Evolutionary conservation across 1,140 invertebrate genomes (phyloP).

Genomic region (Drosophila novamexicana): DNA sequence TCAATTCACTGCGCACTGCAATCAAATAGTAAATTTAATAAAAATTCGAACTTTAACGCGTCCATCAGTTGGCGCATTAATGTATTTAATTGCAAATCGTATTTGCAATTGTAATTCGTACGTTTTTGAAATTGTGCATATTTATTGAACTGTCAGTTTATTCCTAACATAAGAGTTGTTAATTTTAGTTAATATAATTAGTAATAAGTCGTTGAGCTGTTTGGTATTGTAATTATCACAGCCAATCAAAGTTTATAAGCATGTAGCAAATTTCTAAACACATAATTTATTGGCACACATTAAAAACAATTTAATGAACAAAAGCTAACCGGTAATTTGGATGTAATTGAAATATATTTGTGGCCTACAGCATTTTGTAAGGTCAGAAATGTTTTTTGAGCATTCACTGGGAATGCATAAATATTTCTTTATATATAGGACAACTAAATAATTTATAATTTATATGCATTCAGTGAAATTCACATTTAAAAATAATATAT

Average conservation of each 20-base stretch:
- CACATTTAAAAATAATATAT: too few species aligned
- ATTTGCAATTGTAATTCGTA: conserved; percentile 35
- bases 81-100: conserved; percentile 56
- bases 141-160: conserved; percentile 37
- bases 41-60: conserved; percentile 39
- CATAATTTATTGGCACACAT: not conserved
- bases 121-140: conserved; percentile 22
- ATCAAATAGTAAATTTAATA: conserved; percentile 55
- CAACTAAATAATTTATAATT: too few species aligned
- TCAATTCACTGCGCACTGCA: conserved; percentile 30
- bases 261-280: not conserved
- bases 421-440: too few species aligned
- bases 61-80: conserved; percentile 51
- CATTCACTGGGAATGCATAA: too few species aligned
- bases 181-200: conserved; percentile 5
- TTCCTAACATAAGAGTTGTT: not conserved
- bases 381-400: too few species aligned
- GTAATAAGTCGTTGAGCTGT: conserved; percentile 2
- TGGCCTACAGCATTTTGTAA: too few species aligned
- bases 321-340: not conserved
- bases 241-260: not conserved
- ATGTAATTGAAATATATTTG: not conserved
- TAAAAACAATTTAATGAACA: not conserved
- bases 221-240: not conserved
- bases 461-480: too few species aligned